Evolutionary conservation across 2,888 invertebrate genomes (phyloP).

Genomic region (Cerceris ruficornis): DNA sequence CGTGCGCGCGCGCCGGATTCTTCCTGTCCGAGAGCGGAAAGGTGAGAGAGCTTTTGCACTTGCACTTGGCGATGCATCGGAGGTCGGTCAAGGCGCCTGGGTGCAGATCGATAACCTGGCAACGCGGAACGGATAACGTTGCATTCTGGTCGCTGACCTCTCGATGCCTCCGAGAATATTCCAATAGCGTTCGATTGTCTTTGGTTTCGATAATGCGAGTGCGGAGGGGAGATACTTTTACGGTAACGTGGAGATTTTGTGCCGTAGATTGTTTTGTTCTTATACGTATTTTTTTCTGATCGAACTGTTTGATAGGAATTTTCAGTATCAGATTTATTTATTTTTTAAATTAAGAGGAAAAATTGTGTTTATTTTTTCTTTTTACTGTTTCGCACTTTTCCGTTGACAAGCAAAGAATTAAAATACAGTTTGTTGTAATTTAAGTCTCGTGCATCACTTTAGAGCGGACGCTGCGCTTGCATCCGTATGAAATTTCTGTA

Average conservation of each 20-base stretch:
- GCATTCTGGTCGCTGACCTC: slow-evolving; percentile 71
- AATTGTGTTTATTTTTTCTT: too few species aligned
- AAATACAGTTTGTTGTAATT: too few species aligned
- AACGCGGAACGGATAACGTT: slow-evolving; percentile 77
- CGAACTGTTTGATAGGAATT: too few species aligned
- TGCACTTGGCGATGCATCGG: slow-evolving; percentile 79
- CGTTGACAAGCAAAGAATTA: too few species aligned
- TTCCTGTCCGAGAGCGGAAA: slow-evolving; percentile 48
- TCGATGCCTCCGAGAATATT: slow-evolving; percentile 15
- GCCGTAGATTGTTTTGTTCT: too few species aligned
- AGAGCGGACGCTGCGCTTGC: slow-evolving; percentile 7
- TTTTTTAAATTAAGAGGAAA: too few species aligned
- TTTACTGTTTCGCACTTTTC: too few species aligned
- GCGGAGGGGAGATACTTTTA: not conserved
- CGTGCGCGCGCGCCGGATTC: slow-evolving; percentile 41
- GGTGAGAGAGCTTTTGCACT: slow-evolving; percentile 77
- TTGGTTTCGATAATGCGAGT: not conserved
- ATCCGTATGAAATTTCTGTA: slow-evolving; percentile 33
- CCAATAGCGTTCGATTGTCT: slow-evolving; percentile 3
- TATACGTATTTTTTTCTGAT: too few species aligned
- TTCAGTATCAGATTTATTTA: too few species aligned
- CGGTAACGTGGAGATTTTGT: too few species aligned
- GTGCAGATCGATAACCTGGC: slow-evolving; percentile 80
- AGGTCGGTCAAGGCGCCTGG: slow-evolving; percentile 80
- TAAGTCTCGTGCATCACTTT: too few species aligned